Conservation (phyloP, 2,113 vertebrate species). For the Corynorhinus townsendii region DNA sequence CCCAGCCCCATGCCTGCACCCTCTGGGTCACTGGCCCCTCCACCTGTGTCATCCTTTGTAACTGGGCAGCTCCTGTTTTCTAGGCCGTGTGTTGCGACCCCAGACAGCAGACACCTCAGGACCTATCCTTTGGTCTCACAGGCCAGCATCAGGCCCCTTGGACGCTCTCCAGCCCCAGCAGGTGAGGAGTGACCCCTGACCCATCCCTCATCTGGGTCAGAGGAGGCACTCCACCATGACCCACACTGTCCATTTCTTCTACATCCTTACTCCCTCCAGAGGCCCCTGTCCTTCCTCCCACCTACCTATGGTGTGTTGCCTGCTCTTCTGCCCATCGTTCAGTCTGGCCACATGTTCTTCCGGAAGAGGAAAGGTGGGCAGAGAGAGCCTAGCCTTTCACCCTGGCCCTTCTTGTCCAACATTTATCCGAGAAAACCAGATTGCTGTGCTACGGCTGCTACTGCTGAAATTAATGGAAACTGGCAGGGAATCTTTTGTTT, state of each 20-base stretch:
- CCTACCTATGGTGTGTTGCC: neutral
- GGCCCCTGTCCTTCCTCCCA: neutral
- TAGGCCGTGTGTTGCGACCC: conserved; percentile 61
- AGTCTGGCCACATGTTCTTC: neutral
- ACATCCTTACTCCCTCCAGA: neutral
- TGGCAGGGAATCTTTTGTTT: conserved; percentile 83
- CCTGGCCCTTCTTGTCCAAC: conserved; percentile 74
- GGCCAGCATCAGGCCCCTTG: conserved; percentile 75
- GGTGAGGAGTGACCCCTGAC: conserved; percentile 79
- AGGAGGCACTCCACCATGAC: neutral
- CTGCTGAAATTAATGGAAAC: conserved; percentile 81
- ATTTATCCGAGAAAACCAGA: conserved; percentile 77
- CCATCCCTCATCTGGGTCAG: conserved; percentile 1
- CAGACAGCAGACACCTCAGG: conserved; percentile 65
- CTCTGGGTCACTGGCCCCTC: conserved; percentile 38
- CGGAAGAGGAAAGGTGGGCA: neutral
- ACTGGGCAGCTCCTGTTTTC: conserved; percentile 57
- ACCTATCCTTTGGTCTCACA: conserved; percentile 67
- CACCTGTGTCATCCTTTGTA: conserved; percentile 42
- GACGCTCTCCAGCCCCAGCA: conserved; percentile 75
- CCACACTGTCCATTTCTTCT: neutral
- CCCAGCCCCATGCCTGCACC: neutral
- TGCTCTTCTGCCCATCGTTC: neutral
- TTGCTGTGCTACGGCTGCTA: conserved; percentile 67
- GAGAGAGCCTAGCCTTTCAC: conserved; percentile 52